A percentile compares a stretch with the other conserved stretches of the same genome.
Evolutionary conservation across 2,888 invertebrate genomes (phyloP).

Genomic region (Morinoia aosen): DNA sequence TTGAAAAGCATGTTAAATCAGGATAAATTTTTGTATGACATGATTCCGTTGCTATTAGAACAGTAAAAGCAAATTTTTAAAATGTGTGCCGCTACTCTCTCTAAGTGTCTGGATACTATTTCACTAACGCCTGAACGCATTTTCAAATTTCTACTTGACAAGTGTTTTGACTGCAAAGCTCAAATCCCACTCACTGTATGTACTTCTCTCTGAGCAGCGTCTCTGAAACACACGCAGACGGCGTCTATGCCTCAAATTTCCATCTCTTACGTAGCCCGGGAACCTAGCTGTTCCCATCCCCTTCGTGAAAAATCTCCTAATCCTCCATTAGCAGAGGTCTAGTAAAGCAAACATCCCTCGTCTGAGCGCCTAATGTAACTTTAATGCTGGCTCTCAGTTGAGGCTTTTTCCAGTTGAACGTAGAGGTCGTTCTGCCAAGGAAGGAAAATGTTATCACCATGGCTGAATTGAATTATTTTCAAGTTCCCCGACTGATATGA

Average conservation of each 20-base stretch:
- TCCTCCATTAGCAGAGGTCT: constrained; percentile 4
- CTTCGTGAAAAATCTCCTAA: neutral
- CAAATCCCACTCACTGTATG: neutral
- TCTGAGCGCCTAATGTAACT: neutral
- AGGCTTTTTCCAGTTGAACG: neutral
- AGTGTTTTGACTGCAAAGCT: too few species aligned
- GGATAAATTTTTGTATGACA: too few species aligned
- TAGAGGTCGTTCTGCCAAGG: neutral
- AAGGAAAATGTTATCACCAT: neutral
- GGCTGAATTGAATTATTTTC: neutral
- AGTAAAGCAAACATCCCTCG: constrained; percentile 8
- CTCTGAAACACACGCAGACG: neutral
- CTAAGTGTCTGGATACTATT: too few species aligned
- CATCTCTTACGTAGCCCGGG: neutral
- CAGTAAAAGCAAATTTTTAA: too few species aligned
- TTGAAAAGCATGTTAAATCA: too few species aligned
- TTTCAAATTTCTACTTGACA: too few species aligned
- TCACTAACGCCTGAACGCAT: too few species aligned
- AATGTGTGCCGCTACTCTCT: too few species aligned
- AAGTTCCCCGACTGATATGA: neutral
- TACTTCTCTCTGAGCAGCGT: neutral
- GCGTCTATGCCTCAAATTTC: neutral
- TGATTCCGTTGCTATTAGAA: too few species aligned
- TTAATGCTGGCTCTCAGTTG: constrained; percentile 6
- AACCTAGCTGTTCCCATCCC: neutral